These are phyloP conservation scores for Falco peregrinus DNA, from an alignment of 2,797 vertebrate genomes.

Conservation along the genomic window DNA sequence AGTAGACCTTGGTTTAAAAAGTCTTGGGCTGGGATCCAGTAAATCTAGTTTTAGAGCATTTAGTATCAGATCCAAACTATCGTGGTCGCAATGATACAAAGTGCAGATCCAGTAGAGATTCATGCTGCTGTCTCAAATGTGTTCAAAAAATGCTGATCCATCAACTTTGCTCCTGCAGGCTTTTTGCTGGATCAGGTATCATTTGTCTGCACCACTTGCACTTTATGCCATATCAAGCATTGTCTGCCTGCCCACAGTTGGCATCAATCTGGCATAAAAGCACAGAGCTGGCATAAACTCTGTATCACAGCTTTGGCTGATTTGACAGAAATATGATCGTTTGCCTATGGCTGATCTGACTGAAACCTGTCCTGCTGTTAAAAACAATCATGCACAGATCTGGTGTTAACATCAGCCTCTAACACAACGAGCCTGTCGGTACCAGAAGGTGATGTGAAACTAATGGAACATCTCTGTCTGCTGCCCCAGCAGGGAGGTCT, in stretches of 20 bases:
- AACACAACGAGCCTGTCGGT: rapidly evolving
- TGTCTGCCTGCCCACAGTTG: conserved; percentile 2
- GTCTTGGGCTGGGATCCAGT: neutral
- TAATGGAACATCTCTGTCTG: neutral
- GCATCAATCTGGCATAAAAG: conserved; percentile 21
- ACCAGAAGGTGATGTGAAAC: neutral
- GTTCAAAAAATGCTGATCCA: neutral
- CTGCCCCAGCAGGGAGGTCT: neutral
- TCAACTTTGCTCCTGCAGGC: neutral
- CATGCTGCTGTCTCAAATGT: neutral
- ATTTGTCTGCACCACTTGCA: neutral
- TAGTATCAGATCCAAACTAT: neutral
- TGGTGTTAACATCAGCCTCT: neutral
- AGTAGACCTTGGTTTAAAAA: neutral
- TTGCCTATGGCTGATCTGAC: neutral
- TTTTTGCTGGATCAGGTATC: neutral
- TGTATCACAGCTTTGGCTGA: neutral
- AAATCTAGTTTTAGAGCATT: neutral
- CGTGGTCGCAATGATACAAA: neutral
- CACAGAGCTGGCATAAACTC: conserved; percentile 1
- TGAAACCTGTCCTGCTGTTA: neutral
- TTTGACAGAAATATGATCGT: conserved; percentile 41
- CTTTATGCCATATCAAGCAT: neutral
- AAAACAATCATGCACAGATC: neutral
- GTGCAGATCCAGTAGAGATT: neutral